phyloP scores from a whole-genome alignment of 2,113 vertebrate species.

The Anolis sagrei region DNA sequence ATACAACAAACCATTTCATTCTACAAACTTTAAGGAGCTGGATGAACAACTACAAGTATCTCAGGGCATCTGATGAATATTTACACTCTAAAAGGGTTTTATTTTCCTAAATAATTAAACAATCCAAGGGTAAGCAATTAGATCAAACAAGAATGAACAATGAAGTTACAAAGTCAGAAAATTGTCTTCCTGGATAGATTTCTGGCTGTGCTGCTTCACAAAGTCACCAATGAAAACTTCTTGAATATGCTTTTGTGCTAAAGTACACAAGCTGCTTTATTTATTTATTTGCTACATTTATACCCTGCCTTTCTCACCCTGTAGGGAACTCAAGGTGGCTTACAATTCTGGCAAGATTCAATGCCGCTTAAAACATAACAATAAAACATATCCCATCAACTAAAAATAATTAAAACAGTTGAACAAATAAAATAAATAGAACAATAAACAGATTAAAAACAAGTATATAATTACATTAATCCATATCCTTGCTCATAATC shows the following conservation, averaged over 20 bases:
- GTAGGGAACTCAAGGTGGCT: too few relatives aligned
- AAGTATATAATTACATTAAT: too few relatives aligned
- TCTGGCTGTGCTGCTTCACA: neutral
- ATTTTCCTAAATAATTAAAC: constrained; percentile 40
- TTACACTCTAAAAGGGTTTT: neutral
- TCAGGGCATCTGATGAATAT: constrained; percentile 18
- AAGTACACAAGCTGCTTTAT: neutral
- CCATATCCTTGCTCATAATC: too few relatives aligned
- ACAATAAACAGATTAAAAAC: too few relatives aligned
- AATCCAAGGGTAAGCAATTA: constrained; percentile 1
- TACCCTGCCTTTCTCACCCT: too few relatives aligned
- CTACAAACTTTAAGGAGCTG: neutral
- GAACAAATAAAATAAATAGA: too few relatives aligned
- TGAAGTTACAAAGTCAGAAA: constrained; percentile 9
- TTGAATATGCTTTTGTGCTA: neutral
- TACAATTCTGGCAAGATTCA: too few relatives aligned
- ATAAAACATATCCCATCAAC: too few relatives aligned
- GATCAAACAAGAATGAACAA: neutral
- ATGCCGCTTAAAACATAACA: too few relatives aligned
- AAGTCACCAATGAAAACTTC: neutral
- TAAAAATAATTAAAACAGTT: too few relatives aligned
- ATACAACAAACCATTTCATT: neutral
- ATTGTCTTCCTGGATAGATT: neutral
- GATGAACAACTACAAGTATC: neutral
- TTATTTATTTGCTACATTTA: too few relatives aligned